These are phyloP conservation scores for Ladona fulva DNA, from an alignment of 1,140 invertebrate species.

Conservation along the genomic window DNA sequence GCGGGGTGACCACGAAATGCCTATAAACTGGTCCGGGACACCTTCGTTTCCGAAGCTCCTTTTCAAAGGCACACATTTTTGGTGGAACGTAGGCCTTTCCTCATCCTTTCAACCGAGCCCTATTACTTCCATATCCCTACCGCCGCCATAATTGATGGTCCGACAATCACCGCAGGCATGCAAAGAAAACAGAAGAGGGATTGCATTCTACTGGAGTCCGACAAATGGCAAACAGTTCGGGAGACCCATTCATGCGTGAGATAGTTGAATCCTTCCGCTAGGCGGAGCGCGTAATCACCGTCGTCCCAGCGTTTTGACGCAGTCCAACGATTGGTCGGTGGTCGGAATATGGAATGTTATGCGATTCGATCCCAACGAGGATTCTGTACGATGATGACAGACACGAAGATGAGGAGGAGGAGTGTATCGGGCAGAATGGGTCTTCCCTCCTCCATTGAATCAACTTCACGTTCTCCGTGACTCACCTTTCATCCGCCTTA, in stretches of 20 bases:
- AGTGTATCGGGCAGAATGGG: too few species aligned
- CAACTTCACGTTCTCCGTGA: too few species aligned
- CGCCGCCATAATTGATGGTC: background rate
- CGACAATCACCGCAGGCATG: background rate
- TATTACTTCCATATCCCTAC: too few species aligned
- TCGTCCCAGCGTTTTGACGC: background rate
- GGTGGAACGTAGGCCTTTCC: background rate
- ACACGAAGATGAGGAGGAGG: too few species aligned
- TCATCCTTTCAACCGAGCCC: background rate
- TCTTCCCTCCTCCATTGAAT: too few species aligned
- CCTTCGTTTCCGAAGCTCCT: too few species aligned
- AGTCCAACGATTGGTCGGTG: background rate
- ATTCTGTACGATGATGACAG: too few species aligned
- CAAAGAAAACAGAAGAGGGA: background rate
- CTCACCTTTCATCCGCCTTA: too few species aligned
- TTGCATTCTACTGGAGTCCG: background rate
- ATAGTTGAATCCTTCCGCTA: conserved; percentile 1
- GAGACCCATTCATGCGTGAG: background rate
- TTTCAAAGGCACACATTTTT: too few species aligned
- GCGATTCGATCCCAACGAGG: too few species aligned
- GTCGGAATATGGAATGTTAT: background rate
- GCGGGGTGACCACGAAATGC: too few species aligned
- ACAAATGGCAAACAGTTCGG: background rate
- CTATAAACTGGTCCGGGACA: too few species aligned
- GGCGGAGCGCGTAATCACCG: background rate